Base-by-base conservation (phyloP, 64 coral and sea anemone genomes). In the Orbicella faveolata region DNA sequence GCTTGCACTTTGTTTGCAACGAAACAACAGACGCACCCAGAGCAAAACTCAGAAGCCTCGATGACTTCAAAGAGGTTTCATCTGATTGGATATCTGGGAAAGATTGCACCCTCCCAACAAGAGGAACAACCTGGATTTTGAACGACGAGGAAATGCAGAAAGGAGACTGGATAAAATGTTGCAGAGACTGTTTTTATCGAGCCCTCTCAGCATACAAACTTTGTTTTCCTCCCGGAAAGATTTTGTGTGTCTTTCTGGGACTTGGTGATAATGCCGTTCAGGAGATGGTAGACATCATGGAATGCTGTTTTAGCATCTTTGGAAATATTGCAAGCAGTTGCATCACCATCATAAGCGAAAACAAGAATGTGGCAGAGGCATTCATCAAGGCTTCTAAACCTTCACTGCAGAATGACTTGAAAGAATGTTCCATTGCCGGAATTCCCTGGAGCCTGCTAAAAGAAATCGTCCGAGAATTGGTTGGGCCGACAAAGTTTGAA, bases 51-150 rank as follows among this genome's bases (percentile, higher is more conserved):
- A 87, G 52, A 20, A 76, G 23, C 5, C 81, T 92, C 4, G 75
- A 79, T 10, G 90, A 92, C 6, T 92, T 92, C 63, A 92, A 87
- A 54, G 81, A 92, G 1, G n/a, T 39, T 39, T 39, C 37, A 39
- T 39, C 37, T 39, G 37, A 39, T 39, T 39, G 37, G 37, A 39
- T 62, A 62, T 25, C 34, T n/a, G 53, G 61, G 34, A 75, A 59
- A 3, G 74, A 89, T 69, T 82, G 62, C 15, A 1, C 52, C 0
- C n/a, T 78, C 9, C 86, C 62, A 33, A 92, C 35, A 17, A 30
- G 72, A 77, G 90, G 80, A 30, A 92, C 90, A 1, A 92, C 90
- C 2, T 92, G 90, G 90, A 86, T 92, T 54, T 23, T 87, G 25
- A 75, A 79, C 41, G 4, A 48, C 35, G 62, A 73, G 34, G 81